Base-by-base conservation (phyloP, 1,140 invertebrate species). In the Drosophila rhopaloa region DNA sequence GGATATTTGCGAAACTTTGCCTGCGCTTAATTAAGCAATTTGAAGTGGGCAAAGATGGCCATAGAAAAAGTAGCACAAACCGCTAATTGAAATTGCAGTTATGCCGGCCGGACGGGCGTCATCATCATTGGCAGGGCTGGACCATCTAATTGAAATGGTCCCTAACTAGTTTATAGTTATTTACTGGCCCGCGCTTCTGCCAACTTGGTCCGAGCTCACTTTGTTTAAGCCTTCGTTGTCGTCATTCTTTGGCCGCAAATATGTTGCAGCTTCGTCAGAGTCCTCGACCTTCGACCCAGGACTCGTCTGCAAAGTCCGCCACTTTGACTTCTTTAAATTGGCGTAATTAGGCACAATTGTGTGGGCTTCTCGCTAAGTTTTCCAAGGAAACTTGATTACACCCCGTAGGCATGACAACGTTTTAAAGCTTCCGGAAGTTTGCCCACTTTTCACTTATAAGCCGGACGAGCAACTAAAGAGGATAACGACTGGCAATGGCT, bases 31-130 rank as follows among this genome's bases (percentile, higher is more conserved):
- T 86, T 86, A 86, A 86, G 83, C 83, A 89, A 86, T 86, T 80
- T 86, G 59, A 86, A 86, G 79, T 86, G 76, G 62, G 54, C 61
- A 47, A 38, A 61, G 63, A 54, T 29, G 78, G 76, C 50, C 55
- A 72, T 68, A 62, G 76, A 79, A 79, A 86, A 88, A 83, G 75
- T 79, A 73, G 83, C 71, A 68, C 71, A 86, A 83, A 80, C 83
- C 83, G 84, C 83, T 86, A 86, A 86, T 86, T 86, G 83, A 86
- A 86, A 86, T 83, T 86, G 83, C 84, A 86, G 83, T 83, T 86
- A 89, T 86, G 83, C 79, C 51, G 66, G 41, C 40, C 32, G 53
- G 35, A 10, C 35, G 27, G 19, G 19, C 35, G 44, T 35, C 53
- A 38, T 51, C 68, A 76, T 67, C 62, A 65, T 55, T 58, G 74